Evolutionary conservation across 2,888 invertebrate genomes (phyloP).

Genomic region (Neoitamus cyanurus): DNA sequence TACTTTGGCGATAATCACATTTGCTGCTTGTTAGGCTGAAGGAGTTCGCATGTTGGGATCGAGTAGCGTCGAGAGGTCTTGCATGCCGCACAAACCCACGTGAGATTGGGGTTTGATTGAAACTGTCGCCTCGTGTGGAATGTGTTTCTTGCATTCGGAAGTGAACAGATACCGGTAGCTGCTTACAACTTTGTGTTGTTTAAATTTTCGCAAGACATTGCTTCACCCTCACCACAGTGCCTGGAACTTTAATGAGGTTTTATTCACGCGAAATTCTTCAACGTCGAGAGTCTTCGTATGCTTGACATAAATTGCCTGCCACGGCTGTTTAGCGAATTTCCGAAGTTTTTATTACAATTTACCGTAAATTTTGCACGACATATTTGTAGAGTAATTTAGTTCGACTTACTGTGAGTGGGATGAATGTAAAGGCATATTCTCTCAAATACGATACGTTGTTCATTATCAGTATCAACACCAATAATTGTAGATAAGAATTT

Average conservation of each 20-base stretch:
- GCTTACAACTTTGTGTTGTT: neutral
- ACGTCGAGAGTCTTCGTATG: neutral
- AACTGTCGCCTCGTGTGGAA: neutral
- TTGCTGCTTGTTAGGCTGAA: conserved; percentile 10
- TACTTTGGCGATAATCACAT: neutral
- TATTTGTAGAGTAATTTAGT: neutral
- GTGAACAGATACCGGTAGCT: neutral
- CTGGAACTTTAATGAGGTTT: neutral
- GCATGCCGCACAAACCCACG: neutral
- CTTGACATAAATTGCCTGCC: neutral
- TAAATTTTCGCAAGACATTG: neutral
- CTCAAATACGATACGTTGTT: too few species aligned
- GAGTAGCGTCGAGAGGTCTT: neutral
- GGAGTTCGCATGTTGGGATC: neutral
- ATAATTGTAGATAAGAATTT: too few species aligned
- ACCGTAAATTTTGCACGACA: neutral
- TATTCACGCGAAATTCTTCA: neutral
- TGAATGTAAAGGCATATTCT: too few species aligned
- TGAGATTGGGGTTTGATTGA: neutral
- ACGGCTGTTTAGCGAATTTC: neutral
- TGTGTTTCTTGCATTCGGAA: neutral
- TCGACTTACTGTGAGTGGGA: too few species aligned
- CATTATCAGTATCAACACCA: too few species aligned
- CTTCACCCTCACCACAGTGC: neutral
- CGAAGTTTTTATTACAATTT: neutral